Conservation (phyloP, 2,113 vertebrate genomes). For the Perca fluviatilis region DNA sequence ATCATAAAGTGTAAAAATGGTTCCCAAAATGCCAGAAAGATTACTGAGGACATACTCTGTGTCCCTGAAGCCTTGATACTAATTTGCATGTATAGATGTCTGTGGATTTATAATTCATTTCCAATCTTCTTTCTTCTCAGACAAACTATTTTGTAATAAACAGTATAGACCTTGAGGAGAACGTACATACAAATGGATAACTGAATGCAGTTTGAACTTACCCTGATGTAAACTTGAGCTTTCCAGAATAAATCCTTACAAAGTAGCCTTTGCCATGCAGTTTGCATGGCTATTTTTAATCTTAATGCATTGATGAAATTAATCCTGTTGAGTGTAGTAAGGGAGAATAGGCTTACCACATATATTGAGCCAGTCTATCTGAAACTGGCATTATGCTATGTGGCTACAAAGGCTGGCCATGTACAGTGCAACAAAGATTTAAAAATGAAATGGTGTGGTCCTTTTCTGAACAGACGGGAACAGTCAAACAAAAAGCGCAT, state of each 20-base stretch:
- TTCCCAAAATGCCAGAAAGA: background rate
- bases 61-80: background rate
- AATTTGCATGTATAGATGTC: background rate
- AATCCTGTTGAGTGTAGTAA: slow-evolving; percentile 43
- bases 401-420: slow-evolving; percentile 76
- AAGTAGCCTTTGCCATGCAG: slow-evolving; percentile 38
- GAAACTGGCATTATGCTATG: slow-evolving; percentile 77
- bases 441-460: slow-evolving; percentile 75
- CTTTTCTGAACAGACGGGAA: slow-evolving; percentile 76
- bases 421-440: slow-evolving; percentile 81
- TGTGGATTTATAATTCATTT: background rate
- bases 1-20: background rate
- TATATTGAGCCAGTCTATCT: slow-evolving; percentile 73
- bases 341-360: slow-evolving; percentile 74
- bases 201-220: slow-evolving; percentile 48
- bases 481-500: slow-evolving; percentile 71
- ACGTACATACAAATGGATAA: background rate
- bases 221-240: slow-evolving; percentile 56
- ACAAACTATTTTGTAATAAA: background rate
- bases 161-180: background rate
- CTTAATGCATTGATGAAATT: slow-evolving; percentile 36
- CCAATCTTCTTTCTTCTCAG: background rate
- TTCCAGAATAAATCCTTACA: slow-evolving; percentile 58
- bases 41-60: background rate
- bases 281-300: slow-evolving; percentile 67